Evolutionary conservation across 2,797 vertebrate genomes (phyloP), one percentile per base, ranked within the genome.

Genomic region (Loris lydekkerianus): DNA sequence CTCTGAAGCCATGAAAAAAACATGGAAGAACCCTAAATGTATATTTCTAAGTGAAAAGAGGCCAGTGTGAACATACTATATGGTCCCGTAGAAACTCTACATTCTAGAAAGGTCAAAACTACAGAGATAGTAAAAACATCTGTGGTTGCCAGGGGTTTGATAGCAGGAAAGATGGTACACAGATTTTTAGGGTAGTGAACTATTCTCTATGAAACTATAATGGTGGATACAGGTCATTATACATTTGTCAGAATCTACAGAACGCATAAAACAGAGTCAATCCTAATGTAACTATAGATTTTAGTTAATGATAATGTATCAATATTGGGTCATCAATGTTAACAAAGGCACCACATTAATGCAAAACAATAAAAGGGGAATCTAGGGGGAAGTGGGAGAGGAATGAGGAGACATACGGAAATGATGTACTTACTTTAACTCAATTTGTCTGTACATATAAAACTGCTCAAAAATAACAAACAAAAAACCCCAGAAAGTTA

Each of bases 391-490:
- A 10, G 3, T 53, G 9, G 6, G 7, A 7, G 23, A 75, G 43
- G 67, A 83, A 88, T 53, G 63, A 77, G 8, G 53, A 34, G 10
- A 34, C 46, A 67, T 53, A 65, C 10, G 15, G 21, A 40, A 85
- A 81, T 14, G 83, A 61, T 84, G 29, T 46, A 72, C 18, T 86
- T 34, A 34, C 34, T 96, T 63, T 40, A 20, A 78, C n/a, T 84
- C 23, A 34, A 56, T 69, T 82, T 73, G 83, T 78, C 72, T 80
- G 25, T 75, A 88, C 96, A 63, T 8, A 2, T 31, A 94, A 96
- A 92, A 80, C 14, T 61, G 15, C 31, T 88, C n/a, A 17, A 65
- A 70, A 83, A 4, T 13, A 76, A 14, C 31, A 34, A 58, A 83
- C 78, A 13, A 23, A 4, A 76, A 77, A 77, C 11, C 31, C 20